Conservation (phyloP, 1,140 invertebrate genomes). For the Drosophila sturtevanti region DNA sequence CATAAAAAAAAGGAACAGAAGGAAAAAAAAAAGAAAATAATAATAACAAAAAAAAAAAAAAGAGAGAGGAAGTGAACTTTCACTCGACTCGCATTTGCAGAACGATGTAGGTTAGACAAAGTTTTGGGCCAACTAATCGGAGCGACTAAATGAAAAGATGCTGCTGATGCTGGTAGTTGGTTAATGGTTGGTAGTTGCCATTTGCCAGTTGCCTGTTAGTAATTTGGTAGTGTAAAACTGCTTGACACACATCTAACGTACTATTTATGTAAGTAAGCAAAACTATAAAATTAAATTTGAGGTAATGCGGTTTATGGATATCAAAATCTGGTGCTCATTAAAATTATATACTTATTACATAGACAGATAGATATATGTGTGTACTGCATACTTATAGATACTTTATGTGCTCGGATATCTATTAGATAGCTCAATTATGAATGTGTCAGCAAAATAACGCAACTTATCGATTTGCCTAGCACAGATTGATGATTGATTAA, state of each 20-base stretch:
- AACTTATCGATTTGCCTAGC: constrained; percentile 52
- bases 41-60: background rate
- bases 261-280: background rate
- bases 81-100: constrained; percentile 15
- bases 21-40: background rate
- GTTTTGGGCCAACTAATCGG: constrained; percentile 8
- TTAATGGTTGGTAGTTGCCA: background rate
- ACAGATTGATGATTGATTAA: constrained; percentile 62
- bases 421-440: constrained; percentile 38
- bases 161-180: background rate
- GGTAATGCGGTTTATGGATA: constrained; percentile 41
- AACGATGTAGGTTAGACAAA: constrained; percentile 53
- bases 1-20: background rate
- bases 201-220: too few species aligned
- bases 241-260: constrained; percentile 37
- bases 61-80: constrained; percentile 31
- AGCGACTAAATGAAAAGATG: constrained; percentile 16
- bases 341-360: constrained; percentile 16
- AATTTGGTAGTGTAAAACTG: constrained; percentile 35
- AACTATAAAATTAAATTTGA: constrained; percentile 10
- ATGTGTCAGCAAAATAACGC: constrained; percentile 42
- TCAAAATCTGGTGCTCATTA: constrained; percentile 56
- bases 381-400: too few species aligned
- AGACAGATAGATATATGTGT: background rate
- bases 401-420: constrained; percentile 22